Conservation (phyloP, 2,888 invertebrate genomes). For the Auanema sp. region DNA sequence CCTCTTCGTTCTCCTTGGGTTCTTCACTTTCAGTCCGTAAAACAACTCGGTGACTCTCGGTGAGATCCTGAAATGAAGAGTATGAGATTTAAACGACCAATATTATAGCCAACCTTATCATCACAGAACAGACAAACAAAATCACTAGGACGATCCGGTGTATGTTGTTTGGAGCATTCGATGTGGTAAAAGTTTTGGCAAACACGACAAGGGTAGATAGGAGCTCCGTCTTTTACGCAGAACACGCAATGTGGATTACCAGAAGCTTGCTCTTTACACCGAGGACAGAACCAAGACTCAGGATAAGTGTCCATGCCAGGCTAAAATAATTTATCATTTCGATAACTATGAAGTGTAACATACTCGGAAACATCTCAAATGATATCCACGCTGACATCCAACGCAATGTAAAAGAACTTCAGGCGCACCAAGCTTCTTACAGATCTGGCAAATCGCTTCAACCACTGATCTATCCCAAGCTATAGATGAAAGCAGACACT, state of each 20-base stretch:
- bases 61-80: not conserved
- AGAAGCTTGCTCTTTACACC: slow-evolving; percentile 79
- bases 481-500: slow-evolving; percentile 84
- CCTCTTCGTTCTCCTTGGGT: slow-evolving; percentile 23
- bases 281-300: slow-evolving; percentile 85
- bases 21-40: slow-evolving; percentile 33
- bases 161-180: slow-evolving; percentile 20
- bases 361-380: slow-evolving; percentile 92
- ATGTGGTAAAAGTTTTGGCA: slow-evolving; percentile 24
- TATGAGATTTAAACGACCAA: not conserved
- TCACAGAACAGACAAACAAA: slow-evolving; percentile 21
- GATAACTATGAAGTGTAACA: not conserved
- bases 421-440: slow-evolving; percentile 92
- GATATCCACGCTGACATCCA: slow-evolving; percentile 96
- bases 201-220: slow-evolving; percentile 21
- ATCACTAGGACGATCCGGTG: slow-evolving; percentile 10
- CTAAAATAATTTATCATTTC: slow-evolving; percentile 50
- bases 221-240: slow-evolving; percentile 68
- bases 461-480: slow-evolving; percentile 99
- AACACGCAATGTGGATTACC: slow-evolving; percentile 91
- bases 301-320: slow-evolving; percentile 74
- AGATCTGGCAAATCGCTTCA: slow-evolving; percentile 88
- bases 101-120: slow-evolving; percentile 3
- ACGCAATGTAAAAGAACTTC: slow-evolving; percentile 91
- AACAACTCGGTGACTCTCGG: slow-evolving; percentile 16